Evolutionary conservation across 2,113 vertebrate genomes (phyloP).

Genomic region (Salvelinus namaycush): DNA sequence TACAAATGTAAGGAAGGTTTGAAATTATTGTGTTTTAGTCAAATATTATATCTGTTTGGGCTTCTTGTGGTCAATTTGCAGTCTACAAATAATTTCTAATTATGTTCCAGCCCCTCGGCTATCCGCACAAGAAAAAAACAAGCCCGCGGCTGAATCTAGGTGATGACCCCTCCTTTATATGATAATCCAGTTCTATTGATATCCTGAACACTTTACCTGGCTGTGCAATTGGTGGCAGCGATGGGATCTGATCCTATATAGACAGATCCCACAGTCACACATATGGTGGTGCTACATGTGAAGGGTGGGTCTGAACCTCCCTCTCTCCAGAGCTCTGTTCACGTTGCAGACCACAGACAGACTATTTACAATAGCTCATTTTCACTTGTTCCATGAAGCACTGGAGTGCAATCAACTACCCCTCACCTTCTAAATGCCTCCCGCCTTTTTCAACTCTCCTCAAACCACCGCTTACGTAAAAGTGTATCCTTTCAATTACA

Average conservation of each 20-base stretch:
- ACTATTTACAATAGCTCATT: slow-evolving; percentile 29
- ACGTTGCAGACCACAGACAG: slow-evolving; percentile 10
- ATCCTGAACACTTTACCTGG: not conserved
- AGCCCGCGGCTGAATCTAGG: too few species aligned
- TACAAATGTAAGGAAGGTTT: too few species aligned
- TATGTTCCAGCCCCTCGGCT: too few species aligned
- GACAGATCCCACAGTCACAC: not conserved
- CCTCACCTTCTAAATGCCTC: not conserved
- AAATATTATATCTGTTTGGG: too few species aligned
- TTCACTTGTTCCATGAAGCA: slow-evolving; percentile 43
- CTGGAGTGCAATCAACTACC: slow-evolving; percentile 41
- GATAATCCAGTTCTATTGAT: too few species aligned
- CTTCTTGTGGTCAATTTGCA: too few species aligned
- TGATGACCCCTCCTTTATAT: not conserved
- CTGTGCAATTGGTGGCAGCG: not conserved
- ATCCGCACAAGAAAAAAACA: too few species aligned
- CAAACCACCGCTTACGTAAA: slow-evolving; percentile 34
- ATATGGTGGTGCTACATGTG: slow-evolving; percentile 13
- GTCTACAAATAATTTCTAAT: too few species aligned
- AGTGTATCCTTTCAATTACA: slow-evolving; percentile 40
- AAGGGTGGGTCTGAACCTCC: too few species aligned
- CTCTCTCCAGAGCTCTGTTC: slow-evolving; percentile 5
- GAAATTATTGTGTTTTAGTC: too few species aligned
- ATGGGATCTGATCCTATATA: not conserved
- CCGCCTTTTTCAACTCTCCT: slow-evolving; percentile 14